Evolutionary conservation across 2,888 invertebrate species (phyloP).

Genomic region (Petrolisthes manimaculis): DNA sequence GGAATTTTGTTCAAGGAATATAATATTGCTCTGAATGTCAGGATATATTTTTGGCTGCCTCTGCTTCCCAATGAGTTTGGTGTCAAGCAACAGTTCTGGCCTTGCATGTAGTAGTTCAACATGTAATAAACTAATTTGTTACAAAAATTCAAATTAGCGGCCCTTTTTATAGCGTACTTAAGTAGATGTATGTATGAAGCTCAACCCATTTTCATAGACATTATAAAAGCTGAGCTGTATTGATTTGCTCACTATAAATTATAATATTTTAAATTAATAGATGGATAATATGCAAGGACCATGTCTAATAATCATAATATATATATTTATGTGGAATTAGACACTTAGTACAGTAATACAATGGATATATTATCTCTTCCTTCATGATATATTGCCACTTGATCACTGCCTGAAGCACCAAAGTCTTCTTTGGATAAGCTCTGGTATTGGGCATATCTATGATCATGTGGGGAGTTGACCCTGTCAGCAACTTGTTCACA

Average conservation of each 20-base stretch:
- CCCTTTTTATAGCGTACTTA: constrained; percentile 11
- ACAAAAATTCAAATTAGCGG: background rate
- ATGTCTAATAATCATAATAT: constrained; percentile 35
- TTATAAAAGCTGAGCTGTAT: constrained; percentile 20
- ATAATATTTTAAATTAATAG: constrained; percentile 35
- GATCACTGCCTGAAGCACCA: constrained; percentile 27
- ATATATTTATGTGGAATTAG: constrained; percentile 47
- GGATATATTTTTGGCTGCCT: background rate
- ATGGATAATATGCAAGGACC: constrained; percentile 41
- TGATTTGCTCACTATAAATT: constrained; percentile 39
- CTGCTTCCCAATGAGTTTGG: background rate
- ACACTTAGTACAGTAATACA: constrained; percentile 25
- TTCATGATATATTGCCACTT: constrained; percentile 29
- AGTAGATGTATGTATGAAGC: constrained; percentile 28
- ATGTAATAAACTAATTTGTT: constrained; percentile 30
- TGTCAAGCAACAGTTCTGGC: constrained; percentile 29
- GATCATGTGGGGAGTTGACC: constrained; percentile 36
- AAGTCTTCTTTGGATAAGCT: background rate
- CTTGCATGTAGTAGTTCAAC: constrained; percentile 46
- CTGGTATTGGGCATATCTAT: constrained; percentile 20
- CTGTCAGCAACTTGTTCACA: constrained; percentile 19
- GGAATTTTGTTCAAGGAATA: too few species aligned
- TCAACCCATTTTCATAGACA: constrained; percentile 23
- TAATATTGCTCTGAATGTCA: background rate
- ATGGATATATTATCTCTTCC: constrained; percentile 28